These are phyloP conservation scores for Nibea albiflora DNA, from an alignment of 2,113 vertebrate species.

Conservation along the genomic window DNA sequence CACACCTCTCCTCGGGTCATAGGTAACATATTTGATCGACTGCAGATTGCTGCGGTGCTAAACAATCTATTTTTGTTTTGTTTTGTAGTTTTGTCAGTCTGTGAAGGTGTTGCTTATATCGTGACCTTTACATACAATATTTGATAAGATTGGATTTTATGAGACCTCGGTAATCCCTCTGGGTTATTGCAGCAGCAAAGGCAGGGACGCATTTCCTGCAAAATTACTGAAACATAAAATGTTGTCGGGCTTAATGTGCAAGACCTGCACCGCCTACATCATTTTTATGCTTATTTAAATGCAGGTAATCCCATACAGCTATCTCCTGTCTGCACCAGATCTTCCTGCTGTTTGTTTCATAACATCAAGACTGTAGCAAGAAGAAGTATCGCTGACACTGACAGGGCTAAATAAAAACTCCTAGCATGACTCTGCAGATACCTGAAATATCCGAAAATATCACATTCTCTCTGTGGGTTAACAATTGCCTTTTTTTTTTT, in stretches of 20 bases:
- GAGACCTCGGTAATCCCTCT: constrained; percentile 19
- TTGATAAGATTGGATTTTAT: constrained; percentile 11
- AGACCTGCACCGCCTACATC: background rate
- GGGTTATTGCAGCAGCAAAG: background rate
- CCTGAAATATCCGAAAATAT: background rate
- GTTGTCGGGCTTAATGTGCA: background rate
- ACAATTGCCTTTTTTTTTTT: background rate
- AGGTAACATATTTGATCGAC: background rate
- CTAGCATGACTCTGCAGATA: background rate
- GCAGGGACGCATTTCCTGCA: background rate
- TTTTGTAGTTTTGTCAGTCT: background rate
- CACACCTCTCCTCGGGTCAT: constrained; percentile 18
- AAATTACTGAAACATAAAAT: no score
- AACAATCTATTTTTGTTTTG: constrained; percentile 6
- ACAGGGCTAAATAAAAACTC: constrained; percentile 1
- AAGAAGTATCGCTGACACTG: background rate
- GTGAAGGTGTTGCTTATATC: background rate
- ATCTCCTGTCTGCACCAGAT: constrained; percentile 4
- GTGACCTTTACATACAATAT: constrained; percentile 32
- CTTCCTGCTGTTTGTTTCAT: constrained; percentile 28
- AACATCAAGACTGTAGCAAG: background rate
- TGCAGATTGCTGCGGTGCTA: background rate
- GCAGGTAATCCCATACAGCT: background rate
- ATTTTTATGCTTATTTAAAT: background rate
- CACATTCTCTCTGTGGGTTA: background rate